Conservation (phyloP, 2,113 vertebrate genomes). For the Scomber colias region DNA sequence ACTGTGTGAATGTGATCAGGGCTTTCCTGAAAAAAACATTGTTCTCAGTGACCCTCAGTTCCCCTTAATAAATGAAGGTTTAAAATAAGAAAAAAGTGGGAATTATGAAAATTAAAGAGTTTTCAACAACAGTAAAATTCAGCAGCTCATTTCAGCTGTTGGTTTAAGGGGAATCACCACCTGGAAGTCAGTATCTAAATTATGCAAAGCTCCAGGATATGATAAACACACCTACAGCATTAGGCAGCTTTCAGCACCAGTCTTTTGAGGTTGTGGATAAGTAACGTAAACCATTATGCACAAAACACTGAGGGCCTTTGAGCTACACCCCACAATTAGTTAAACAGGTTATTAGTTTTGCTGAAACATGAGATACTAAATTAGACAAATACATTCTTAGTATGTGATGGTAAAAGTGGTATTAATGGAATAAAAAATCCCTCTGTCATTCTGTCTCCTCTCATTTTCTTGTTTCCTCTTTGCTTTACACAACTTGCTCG, state of each 20-base stretch:
- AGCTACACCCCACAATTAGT: neutral
- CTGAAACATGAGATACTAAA: neutral
- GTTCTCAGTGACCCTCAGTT: too few relatives aligned
- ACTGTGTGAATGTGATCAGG: too few relatives aligned
- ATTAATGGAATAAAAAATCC: neutral
- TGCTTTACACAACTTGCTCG: conserved; percentile 14
- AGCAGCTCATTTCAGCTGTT: neutral
- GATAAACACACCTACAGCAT: neutral
- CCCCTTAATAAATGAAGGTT: too few relatives aligned
- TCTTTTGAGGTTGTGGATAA: conserved; percentile 1
- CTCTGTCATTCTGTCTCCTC: neutral
- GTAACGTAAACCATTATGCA: neutral
- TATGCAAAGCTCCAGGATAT: conserved; percentile 21
- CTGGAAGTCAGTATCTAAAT: conserved; percentile 10
- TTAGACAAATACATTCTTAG: neutral
- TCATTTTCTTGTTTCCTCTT: neutral
- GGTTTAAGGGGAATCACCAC: neutral
- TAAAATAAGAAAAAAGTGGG: neutral
- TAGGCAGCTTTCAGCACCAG: neutral
- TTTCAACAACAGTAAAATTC: conserved; percentile 3
- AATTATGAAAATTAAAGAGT: neutral
- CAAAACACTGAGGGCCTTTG: neutral
- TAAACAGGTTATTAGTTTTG: neutral
- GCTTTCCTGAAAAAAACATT: too few relatives aligned
- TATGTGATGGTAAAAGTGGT: too few relatives aligned